phyloP scores from a whole-genome alignment of 2,797 vertebrate genomes.

The Chelon auratus region DNA sequence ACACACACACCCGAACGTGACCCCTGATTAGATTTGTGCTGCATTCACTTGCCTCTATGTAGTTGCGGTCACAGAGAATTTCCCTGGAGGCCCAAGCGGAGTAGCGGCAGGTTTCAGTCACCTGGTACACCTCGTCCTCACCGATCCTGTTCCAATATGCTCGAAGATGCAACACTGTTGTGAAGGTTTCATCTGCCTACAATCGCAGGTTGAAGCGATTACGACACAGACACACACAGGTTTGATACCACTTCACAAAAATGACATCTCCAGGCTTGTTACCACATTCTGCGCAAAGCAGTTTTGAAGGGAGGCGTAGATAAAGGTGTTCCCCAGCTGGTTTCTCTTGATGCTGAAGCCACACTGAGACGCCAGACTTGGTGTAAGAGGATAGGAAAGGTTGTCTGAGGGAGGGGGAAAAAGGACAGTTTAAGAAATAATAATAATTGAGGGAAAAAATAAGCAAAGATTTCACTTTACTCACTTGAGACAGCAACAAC shows the following conservation, averaged over 20 bases:
- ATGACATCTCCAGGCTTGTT: background rate
- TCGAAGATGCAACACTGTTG: slow-evolving; percentile 68
- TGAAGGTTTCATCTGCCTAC: slow-evolving; percentile 79
- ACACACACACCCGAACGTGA: slow-evolving; percentile 17
- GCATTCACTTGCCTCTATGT: slow-evolving; percentile 83
- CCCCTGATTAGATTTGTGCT: background rate
- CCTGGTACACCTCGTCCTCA: slow-evolving; percentile 62
- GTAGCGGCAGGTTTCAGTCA: slow-evolving; percentile 79
- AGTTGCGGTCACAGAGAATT: slow-evolving; percentile 81
- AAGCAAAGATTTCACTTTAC: background rate
- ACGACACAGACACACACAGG: background rate
- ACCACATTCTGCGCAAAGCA: slow-evolving; percentile 81
- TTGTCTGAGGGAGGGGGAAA: slow-evolving; percentile 60
- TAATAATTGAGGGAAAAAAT: accelerated
- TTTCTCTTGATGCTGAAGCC: slow-evolving; percentile 77
- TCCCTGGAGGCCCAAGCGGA: slow-evolving; percentile 78
- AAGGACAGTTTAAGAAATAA: background rate
- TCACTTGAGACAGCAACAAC: slow-evolving; percentile 68
- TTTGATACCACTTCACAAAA: background rate
- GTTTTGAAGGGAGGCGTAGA: slow-evolving; percentile 83
- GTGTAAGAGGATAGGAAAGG: slow-evolving; percentile 49
- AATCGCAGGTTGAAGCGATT: background rate
- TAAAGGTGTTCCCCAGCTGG: slow-evolving; percentile 54
- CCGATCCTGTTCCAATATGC: slow-evolving; percentile 48
- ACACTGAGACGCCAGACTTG: slow-evolving; percentile 77